Conservation (phyloP, 2,113 vertebrate species). For the Gymnocephalus cernua region DNA sequence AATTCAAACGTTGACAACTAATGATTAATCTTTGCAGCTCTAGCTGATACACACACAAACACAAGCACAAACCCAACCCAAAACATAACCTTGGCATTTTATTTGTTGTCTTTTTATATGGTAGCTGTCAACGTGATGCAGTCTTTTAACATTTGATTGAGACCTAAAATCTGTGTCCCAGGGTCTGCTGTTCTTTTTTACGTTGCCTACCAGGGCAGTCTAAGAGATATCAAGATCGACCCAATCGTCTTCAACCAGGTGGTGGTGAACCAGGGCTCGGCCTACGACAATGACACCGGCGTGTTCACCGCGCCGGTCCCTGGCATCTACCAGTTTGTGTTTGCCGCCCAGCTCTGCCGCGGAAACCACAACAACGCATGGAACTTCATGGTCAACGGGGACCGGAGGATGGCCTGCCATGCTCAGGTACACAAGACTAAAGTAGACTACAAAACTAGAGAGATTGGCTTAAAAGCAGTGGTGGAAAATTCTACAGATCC, state of each 20-base stretch:
- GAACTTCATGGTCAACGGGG: slow-evolving; percentile 29
- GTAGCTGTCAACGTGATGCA: background rate
- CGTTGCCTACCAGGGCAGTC: slow-evolving; percentile 3
- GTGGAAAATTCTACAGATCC: too few relatives aligned
- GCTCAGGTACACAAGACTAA: slow-evolving; percentile 30
- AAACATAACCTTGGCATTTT: too few relatives aligned
- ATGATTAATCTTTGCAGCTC: too few relatives aligned
- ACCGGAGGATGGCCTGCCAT: background rate
- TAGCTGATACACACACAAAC: too few relatives aligned
- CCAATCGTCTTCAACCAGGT: slow-evolving; percentile 48
- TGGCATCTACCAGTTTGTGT: slow-evolving; percentile 57
- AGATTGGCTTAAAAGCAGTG: background rate
- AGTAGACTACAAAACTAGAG: background rate
- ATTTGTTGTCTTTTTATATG: too few relatives aligned
- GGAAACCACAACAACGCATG: background rate
- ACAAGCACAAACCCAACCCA: too few relatives aligned
- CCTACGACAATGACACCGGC: slow-evolving; percentile 30
- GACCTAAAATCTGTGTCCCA: background rate
- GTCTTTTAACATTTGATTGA: background rate
- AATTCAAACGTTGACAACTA: too few relatives aligned
- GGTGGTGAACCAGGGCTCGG: slow-evolving; percentile 45
- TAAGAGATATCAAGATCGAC: slow-evolving; percentile 15
- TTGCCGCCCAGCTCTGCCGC: slow-evolving; percentile 48
- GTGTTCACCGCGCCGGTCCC: slow-evolving; percentile 28
- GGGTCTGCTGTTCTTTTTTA: slow-evolving; percentile 47